Conservation (phyloP, 1,140 invertebrate genomes). For the Oncopodura yosiiana region DNA sequence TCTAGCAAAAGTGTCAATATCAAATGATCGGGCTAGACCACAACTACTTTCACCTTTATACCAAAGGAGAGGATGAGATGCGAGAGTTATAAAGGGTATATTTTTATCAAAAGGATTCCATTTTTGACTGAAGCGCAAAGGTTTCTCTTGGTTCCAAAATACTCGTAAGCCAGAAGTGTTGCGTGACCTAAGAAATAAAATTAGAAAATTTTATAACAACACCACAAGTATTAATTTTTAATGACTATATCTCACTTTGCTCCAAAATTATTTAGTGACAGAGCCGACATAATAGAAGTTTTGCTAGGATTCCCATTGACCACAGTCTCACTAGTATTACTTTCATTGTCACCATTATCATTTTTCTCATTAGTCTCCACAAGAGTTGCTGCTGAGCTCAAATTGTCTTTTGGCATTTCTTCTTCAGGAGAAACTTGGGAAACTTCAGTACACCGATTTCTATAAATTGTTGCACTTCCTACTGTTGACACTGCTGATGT, state of each 20-base stretch:
- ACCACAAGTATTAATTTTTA: neutral
- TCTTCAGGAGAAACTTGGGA: neutral
- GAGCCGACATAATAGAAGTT: conserved; percentile 25
- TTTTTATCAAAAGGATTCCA: conserved; percentile 77
- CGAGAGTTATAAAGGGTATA: conserved; percentile 66
- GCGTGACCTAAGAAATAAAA: conserved; percentile 46
- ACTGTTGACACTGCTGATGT: conserved; percentile 26
- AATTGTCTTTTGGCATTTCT: neutral
- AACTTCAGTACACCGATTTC: neutral
- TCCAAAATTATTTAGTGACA: conserved; percentile 32
- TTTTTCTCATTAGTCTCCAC: neutral
- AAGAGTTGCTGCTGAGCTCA: too few species aligned
- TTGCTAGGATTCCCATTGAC: conserved; percentile 3
- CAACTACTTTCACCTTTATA: conserved; percentile 41
- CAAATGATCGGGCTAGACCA: conserved; percentile 44
- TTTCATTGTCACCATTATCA: conserved; percentile 3
- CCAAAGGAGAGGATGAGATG: conserved; percentile 69
- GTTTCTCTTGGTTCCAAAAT: conserved; percentile 62
- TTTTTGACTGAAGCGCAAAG: conserved; percentile 55
- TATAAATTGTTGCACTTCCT: conserved; percentile 24
- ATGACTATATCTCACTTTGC: conserved; percentile 14
- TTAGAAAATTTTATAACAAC: too few species aligned
- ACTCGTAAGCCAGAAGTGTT: conserved; percentile 61
- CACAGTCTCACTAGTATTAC: neutral
- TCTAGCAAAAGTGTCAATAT: conserved; percentile 46